phyloP scores from a whole-genome alignment of 2,888 invertebrate genomes.

The Netelia inedita region DNA sequence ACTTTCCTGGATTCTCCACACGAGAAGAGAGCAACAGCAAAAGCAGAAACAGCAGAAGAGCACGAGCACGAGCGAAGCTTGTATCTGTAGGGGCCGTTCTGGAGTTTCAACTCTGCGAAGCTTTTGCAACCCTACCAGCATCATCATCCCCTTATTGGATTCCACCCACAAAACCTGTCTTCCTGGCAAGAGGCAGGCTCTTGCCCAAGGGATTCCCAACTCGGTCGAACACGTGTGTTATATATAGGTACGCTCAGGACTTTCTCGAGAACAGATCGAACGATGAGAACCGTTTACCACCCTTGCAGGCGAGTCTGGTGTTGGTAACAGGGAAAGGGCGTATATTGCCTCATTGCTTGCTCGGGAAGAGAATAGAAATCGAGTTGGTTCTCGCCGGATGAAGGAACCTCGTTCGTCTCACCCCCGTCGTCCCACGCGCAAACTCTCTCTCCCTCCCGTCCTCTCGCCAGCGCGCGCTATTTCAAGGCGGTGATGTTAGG shows the following conservation, averaged over 20 bases:
- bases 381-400: constrained; percentile 62
- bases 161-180: constrained; percentile 71
- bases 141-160: constrained; percentile 75
- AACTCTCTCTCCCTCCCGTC: constrained; percentile 45
- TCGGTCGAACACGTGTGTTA: constrained; percentile 28
- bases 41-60: constrained; percentile 58
- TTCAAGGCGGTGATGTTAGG: constrained; percentile 68
- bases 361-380: constrained; percentile 67
- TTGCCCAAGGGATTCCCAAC: constrained; percentile 65
- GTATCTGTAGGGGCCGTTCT: constrained; percentile 40
- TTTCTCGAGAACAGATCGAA: constrained; percentile 64
- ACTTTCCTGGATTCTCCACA: constrained; percentile 58
- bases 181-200: constrained; percentile 55
- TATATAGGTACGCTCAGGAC: constrained; percentile 26
- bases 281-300: constrained; percentile 67
- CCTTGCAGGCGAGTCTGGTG: constrained; percentile 53
- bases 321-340: constrained; percentile 68
- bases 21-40: constrained; percentile 57
- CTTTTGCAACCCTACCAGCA: constrained; percentile 52
- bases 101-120: constrained; percentile 45
- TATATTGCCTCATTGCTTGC: constrained; percentile 70
- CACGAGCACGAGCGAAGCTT: constrained; percentile 25
- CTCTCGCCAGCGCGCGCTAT: constrained; percentile 52
- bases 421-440: constrained; percentile 36
- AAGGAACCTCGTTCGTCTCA: constrained; percentile 62